Evolutionary conservation across 1,140 invertebrate genomes (phyloP), one percentile per base, ranked within the genome.

Genomic region (Drosophila malerkotliana): DNA sequence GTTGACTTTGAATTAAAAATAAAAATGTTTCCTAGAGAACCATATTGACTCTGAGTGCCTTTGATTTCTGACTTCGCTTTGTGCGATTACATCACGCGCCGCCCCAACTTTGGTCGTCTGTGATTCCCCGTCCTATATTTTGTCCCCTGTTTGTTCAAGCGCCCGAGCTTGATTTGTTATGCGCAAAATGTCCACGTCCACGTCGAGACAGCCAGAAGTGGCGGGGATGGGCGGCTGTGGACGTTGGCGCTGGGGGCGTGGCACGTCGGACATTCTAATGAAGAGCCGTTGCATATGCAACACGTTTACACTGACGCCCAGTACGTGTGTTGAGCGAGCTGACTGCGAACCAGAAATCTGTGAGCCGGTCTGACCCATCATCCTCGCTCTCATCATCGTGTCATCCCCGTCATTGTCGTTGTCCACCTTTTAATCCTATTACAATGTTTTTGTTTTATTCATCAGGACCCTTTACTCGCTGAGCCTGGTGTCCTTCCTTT

Each of bases 391-490:
- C 44, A 47, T 60, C 57, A 58, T 74, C 71, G 30, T 63, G 71
- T 75, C 52, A 74, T 69, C 79, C 73, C 69, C 52, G 67, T 69
- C 80, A 84, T 72, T 73, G 69, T 77, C 74, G 51, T 79, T 71
- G 78, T 71, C 82, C 78, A 85, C 78, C 81, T 87, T 85, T 85
- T 85, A 85, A 85, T 85, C 82, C 82, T 85, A 85, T 85, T 85
- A 85, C 78, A 85, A 85, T 71, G 67, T 85, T 85, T 85, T 85
- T 85, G 82, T 85, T 85, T 85, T 85, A 85, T 87, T 85, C 81
- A 85, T 85, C 82, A 82, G 63, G 68, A 68, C 77, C 77, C 54
- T 58, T 45, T 34, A 61, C 49, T 32, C 47, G 53, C 53, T 37
- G 21, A 21, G 28, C 34, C 48, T 39, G 15, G 24, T 7, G 53